These are phyloP conservation scores for Monomorium pharaonis DNA, from an alignment of 1,140 invertebrate species.

Conservation along the genomic window DNA sequence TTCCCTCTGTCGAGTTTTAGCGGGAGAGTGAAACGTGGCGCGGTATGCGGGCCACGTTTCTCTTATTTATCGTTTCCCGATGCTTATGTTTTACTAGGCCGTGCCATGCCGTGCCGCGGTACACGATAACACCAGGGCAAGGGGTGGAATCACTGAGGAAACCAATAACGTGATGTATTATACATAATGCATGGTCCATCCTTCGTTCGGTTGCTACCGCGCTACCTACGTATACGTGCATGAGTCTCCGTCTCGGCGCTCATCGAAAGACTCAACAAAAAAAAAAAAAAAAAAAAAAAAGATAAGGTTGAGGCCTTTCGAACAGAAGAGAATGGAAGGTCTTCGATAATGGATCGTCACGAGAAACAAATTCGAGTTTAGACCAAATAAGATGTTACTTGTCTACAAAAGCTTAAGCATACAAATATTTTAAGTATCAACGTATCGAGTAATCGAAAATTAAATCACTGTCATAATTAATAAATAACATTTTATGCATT, in stretches of 20 bases:
- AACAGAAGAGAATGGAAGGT: constrained; percentile 18
- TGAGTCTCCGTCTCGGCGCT: constrained; percentile 58
- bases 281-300: constrained; percentile 44
- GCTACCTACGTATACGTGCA: constrained; percentile 71
- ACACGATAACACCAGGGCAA: constrained; percentile 83
- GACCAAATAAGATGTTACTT: constrained; percentile 22
- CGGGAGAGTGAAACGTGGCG: constrained; percentile 61
- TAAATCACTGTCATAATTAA: neutral
- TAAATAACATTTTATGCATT: neutral
- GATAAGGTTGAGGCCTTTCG: neutral
- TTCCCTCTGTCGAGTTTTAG: constrained; percentile 54
- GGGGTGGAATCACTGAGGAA: constrained; percentile 84
- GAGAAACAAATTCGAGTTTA: constrained; percentile 77
- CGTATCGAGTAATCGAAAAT: neutral
- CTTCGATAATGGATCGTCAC: constrained; percentile 77
- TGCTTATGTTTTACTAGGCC: constrained; percentile 85
- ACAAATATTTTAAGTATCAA: neutral
- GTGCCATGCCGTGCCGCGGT: constrained; percentile 77
- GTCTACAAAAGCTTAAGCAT: neutral
- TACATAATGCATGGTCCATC: constrained; percentile 84
- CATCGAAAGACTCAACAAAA: constrained; percentile 52
- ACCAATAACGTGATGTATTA: constrained; percentile 86
- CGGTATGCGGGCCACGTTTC: constrained; percentile 84
- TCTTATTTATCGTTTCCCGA: constrained; percentile 85
- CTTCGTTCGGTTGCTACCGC: constrained; percentile 72